Percentiles rank a stretch among this genome's conserved stretches.
Evolutionary conservation across 2,888 invertebrate genomes (phyloP).

Genomic region (Tetranychus truncatus): DNA sequence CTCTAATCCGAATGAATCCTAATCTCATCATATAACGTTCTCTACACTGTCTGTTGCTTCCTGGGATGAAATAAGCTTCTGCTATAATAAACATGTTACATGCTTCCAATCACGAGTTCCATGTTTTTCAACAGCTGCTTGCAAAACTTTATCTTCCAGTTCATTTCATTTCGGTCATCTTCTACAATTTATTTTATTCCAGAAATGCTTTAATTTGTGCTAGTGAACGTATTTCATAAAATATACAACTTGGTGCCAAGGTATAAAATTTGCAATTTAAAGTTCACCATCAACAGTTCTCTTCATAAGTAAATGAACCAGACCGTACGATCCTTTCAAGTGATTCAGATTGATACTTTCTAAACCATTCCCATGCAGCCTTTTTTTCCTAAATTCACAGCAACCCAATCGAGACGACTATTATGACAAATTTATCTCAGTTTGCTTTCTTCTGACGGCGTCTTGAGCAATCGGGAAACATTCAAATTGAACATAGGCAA

Average conservation of each 20-base stretch:
- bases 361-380: conserved; percentile 51
- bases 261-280: conserved; percentile 46
- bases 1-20: no score
- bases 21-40: conserved; percentile 23
- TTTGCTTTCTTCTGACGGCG: conserved; percentile 38
- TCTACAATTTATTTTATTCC: conserved; percentile 27
- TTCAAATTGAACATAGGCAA: conserved; percentile 37
- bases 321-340: conserved; percentile 18
- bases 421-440: conserved; percentile 34
- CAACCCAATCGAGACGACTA: conserved; percentile 45
- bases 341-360: conserved; percentile 26
- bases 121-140: conserved; percentile 22
- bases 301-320: conserved; percentile 46
- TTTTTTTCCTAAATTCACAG: conserved; percentile 35
- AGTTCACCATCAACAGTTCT: conserved; percentile 47
- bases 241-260: conserved; percentile 51
- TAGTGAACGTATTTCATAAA: conserved; percentile 45
- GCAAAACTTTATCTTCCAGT: conserved; percentile 20
- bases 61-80: conserved; percentile 22
- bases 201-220: conserved; percentile 47
- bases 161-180: conserved; percentile 15
- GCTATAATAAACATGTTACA: no score
- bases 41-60: conserved; percentile 21
- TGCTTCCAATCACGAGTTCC: conserved; percentile 20
- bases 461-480: background rate